A percentile compares a stretch with the other conserved stretches of the same genome.
Conservation (phyloP, 2,797 vertebrate genomes). For the Bradypodion ventrale region DNA sequence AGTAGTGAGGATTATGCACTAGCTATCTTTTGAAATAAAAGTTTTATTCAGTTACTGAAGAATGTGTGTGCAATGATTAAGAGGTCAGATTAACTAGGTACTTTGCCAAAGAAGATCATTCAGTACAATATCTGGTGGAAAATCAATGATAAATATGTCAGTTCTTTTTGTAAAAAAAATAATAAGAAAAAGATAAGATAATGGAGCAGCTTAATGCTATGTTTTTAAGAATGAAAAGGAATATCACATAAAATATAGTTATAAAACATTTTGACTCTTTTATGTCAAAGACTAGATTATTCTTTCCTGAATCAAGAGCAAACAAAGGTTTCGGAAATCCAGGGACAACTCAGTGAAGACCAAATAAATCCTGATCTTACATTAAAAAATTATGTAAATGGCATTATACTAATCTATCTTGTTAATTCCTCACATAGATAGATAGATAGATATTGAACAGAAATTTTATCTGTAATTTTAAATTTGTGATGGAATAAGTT, state of each 20-base stretch:
- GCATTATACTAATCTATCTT: conserved; percentile 28
- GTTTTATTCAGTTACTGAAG: conserved; percentile 74
- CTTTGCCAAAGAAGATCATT: conserved; percentile 54
- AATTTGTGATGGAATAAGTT: not conserved
- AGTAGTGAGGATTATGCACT: conserved; percentile 75
- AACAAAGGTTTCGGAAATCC: conserved; percentile 58
- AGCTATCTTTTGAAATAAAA: conserved; percentile 70
- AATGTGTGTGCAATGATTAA: conserved; percentile 71
- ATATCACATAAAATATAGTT: conserved; percentile 62
- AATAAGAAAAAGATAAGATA: conserved; percentile 57
- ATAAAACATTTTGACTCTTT: conserved; percentile 65
- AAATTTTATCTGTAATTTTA: conserved; percentile 18
- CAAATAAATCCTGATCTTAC: conserved; percentile 65
- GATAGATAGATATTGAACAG: not conserved
- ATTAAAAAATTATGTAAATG: conserved; percentile 34
- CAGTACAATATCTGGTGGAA: conserved; percentile 65
- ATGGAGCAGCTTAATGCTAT: conserved; percentile 60
- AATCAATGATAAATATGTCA: conserved; percentile 68
- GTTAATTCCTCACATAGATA: conserved; percentile 17
- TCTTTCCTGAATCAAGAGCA: conserved; percentile 55
- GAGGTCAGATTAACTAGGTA: conserved; percentile 65
- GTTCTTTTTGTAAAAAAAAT: conserved; percentile 55
- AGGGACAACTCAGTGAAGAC: conserved; percentile 55
- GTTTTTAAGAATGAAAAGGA: conserved; percentile 59
- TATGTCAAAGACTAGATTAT: conserved; percentile 62